Evolutionary conservation across 2,888 invertebrate genomes (phyloP), one percentile per base, ranked within the genome.

Genomic region (Platynereis dumerilii): DNA sequence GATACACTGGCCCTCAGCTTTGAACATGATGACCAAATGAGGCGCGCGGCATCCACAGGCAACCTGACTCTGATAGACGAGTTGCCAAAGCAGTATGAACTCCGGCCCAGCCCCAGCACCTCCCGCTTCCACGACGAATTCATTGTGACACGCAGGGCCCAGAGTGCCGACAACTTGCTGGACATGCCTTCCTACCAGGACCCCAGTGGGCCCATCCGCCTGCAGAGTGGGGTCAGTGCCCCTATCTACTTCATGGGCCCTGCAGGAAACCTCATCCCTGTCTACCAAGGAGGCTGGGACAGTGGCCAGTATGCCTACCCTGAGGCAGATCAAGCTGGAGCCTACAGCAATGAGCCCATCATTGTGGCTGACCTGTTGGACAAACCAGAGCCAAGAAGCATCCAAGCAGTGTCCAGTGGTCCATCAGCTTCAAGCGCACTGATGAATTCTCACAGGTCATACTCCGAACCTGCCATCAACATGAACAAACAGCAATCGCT

Each of bases 311-410:
- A 12, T 48, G n/a, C 48, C n/a, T 20, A n/a, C n/a, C 7, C 48
- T n/a, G 22, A 48, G 7, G 22, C 17, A 12, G 48, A 48, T 12
- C 34, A 34, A 48, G 48, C 44, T 5, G 58, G 39, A 3, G 58
- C 63, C 7, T 66, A 58, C 63, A 66, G 66, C 58, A 66, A 66
- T 34, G 66, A 66, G 28, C 66, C 66, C 5, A 57, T 66, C 20
- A 63, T 66, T 10, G 62, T 66, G 24, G 58, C 66, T 15, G 66
- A 63, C 26, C 22, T 66, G 2, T 22, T 66, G 53, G 63, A 52
- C 3, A 58, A 39, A 17, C 24, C 7, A 22, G 20, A 17, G 3
- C 29, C 22, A n/a, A 22, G 20, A 5, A 34, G 20, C n/a, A 17
- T 10, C 1, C 5, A 10, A 17, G 22, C 22, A 2, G 22, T 5